These are phyloP conservation scores for Oligia fasciuncula DNA, from an alignment of 2,888 invertebrate species.

Conservation along the genomic window DNA sequence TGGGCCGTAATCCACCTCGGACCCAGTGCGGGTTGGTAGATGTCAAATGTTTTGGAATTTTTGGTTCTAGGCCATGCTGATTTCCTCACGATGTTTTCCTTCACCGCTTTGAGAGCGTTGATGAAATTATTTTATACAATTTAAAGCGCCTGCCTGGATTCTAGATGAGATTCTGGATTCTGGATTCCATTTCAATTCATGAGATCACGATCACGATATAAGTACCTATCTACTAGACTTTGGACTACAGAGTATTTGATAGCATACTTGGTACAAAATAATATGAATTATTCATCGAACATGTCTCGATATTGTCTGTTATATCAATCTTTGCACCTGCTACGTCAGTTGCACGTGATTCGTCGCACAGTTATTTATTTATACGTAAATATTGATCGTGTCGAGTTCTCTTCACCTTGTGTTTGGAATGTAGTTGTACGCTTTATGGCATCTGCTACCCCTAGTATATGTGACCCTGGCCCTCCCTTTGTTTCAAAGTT, in stretches of 20 bases:
- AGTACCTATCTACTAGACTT: background rate
- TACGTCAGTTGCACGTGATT: constrained; percentile 42
- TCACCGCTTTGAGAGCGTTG: background rate
- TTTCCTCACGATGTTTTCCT: background rate
- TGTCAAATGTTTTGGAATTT: background rate
- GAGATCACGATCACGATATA: background rate
- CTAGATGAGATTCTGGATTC: too few relatives aligned
- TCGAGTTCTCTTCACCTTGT: constrained; percentile 34
- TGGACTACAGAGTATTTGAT: background rate
- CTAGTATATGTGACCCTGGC: background rate
- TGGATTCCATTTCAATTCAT: background rate
- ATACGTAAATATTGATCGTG: constrained; percentile 16
- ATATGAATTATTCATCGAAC: constrained; percentile 35
- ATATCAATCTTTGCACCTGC: constrained; percentile 38
- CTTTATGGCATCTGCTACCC: constrained; percentile 15
- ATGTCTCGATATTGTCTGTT: constrained; percentile 35
- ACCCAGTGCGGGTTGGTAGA: background rate
- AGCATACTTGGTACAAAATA: constrained; percentile 4
- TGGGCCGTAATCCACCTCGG: background rate
- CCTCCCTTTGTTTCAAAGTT: background rate
- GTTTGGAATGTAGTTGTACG: constrained; percentile 18
- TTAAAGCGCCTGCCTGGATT: background rate
- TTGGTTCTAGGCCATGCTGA: background rate
- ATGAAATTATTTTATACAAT: too few relatives aligned
- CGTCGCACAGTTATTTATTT: constrained; percentile 30